Evolutionary conservation across 2,888 invertebrate species (phyloP).

Genomic region (Zhengitettix transpicula): DNA sequence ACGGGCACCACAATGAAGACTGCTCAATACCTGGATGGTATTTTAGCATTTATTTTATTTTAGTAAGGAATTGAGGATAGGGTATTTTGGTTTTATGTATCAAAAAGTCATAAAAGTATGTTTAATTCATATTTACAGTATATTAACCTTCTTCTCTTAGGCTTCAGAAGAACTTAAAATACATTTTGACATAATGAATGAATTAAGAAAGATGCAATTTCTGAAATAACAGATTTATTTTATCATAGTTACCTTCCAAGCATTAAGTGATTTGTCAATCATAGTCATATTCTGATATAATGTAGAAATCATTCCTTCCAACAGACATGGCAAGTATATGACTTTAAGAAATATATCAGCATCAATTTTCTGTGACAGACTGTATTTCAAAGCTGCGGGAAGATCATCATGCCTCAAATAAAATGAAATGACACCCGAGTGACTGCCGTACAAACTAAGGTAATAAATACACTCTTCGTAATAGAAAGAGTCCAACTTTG

Average conservation of each 20-base stretch:
- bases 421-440: constrained; percentile 55
- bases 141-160: too few species aligned
- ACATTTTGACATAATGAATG: too few species aligned
- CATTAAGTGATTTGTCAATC: constrained; percentile 44
- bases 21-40: too few species aligned
- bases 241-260: constrained; percentile 41
- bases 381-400: constrained; percentile 49
- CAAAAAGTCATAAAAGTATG: too few species aligned
- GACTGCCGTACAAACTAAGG: constrained; percentile 61
- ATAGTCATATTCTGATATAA: constrained; percentile 46
- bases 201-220: too few species aligned
- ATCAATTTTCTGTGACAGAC: constrained; percentile 48
- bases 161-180: too few species aligned
- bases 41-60: too few species aligned
- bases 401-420: constrained; percentile 55
- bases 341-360: constrained; percentile 54
- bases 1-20: too few species aligned
- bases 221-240: too few species aligned
- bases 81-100: too few species aligned
- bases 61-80: too few species aligned
- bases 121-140: too few species aligned
- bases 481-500: constrained; percentile 33
- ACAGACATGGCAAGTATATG: constrained; percentile 50
- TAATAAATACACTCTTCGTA: constrained; percentile 72
- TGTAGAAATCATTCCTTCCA: constrained; percentile 40